Evolutionary conservation across 2,797 vertebrate genomes (phyloP), one percentile per base, ranked within the genome.

Genomic region (Pelobates cultripes): DNA sequence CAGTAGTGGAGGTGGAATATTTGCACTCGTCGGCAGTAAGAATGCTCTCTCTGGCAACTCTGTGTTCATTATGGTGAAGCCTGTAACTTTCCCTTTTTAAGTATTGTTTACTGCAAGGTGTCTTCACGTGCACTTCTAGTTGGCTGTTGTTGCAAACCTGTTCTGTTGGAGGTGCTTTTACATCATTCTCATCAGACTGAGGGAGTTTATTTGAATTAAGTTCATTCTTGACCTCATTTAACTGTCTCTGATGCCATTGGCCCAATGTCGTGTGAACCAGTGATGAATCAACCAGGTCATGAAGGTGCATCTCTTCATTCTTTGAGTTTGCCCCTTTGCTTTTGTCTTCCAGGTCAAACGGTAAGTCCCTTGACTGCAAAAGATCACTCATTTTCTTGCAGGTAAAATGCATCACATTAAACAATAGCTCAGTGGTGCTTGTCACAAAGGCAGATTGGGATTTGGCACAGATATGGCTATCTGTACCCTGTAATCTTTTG

Each of bases 381-480:
- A 96, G 89, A 67, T 95, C 93, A 0, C 89, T 92, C 88, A 99
- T 96, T 90, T 96, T 97, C 88, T 94, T 96, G 87, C 94, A 96
- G 0, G 97, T 97, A 87, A 94, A 91, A 87, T 93, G 94, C 14
- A 98, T 92, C 51, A 97, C 87, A 2, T 94, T 93, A 87, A 97
- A 98, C 15, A 99, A 93, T 88, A 98, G 89, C 78, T 91, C 92
- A 0, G 95, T 97, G 47, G 95, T 90, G 81, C 93, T 95, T 61
- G 96, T 94, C 86, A 95, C 91, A 40, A 98, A 91, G 84, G 94
- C 84, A 60, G 93, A 91, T 63, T 95, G 92, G 3, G 93, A 86
- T 82, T 86, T 91, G 10, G 88, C 80, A 4, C 86, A 83, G 40
- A 76, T 72, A 47, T 64, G 2, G 0, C 72, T 84, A 73, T 95